Base-by-base conservation (phyloP, 2,888 invertebrate species). In the Drosophila antonietae region DNA sequence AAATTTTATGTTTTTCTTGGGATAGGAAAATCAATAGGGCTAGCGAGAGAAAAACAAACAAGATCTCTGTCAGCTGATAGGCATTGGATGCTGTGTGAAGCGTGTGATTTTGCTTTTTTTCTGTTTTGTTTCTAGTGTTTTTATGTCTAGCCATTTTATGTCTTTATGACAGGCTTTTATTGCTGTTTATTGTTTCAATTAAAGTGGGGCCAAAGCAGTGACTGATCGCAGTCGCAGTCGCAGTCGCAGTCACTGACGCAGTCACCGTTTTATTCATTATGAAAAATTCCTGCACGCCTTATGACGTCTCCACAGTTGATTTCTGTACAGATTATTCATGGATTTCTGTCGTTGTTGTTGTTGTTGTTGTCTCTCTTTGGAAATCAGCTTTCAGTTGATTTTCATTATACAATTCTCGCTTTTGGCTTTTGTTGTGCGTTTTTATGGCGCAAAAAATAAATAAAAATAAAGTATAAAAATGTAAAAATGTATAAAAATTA, bases 281-380 rank as follows among this genome's bases (percentile, higher is more conserved):
- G 68, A 79, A 84, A 88, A 84, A 84, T 84, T 84, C 84, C 84
- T 88, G 75, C 84, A 84, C 89, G 84, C 84, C 84, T 87, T 87
- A 82, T 89, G 84, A 84, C 84, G 82, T 84, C 67, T 71, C 62
- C 51, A 1, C 51, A 18, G 51, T 49, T 77, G 86, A 83, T 86
- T 83, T 84, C 73, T 76, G 75, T 87, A 46, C 61, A 88, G 84
- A 84, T 84, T 89, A 88, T 85, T 88, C 89, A 84, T 72, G 70
- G 68, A 71, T 78, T 28, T 28, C 28, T 62, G 63, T 61, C 58
- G 77, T 61, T 61, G 77, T 62, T 58, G 70, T 43, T 35, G 47
- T 63, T 68, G 61, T 64, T 64, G 44, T 78, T 82, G 83, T 82
- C 85, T 81, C 80, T 84, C 70, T 68, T 85, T 89, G 84, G 83